Percentiles rank a stretch among this genome's conserved stretches.
These are phyloP conservation scores for Gorsachius goisagi DNA, from an alignment of 2,113 vertebrate genomes.

Conservation along the genomic window DNA sequence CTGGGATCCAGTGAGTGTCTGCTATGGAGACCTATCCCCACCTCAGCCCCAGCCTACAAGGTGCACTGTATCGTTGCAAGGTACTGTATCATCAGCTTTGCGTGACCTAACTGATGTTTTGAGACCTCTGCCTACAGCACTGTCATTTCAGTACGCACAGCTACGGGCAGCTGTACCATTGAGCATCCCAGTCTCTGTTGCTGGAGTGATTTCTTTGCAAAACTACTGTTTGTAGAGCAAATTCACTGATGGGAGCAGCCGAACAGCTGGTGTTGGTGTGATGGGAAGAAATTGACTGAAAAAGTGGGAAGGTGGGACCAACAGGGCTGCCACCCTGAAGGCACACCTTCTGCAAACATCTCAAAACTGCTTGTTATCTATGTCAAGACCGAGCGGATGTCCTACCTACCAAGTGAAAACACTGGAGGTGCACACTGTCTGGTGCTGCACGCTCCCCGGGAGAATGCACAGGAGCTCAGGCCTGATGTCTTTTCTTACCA, in stretches of 20 bases:
- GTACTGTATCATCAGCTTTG: background rate
- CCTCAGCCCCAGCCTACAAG: background rate
- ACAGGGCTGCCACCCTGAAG: background rate
- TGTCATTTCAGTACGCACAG: background rate
- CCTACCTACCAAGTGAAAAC: background rate
- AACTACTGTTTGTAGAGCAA: background rate
- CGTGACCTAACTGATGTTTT: background rate
- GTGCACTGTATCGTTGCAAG: rapidly evolving
- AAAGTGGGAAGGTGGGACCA: background rate
- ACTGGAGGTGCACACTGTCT: background rate
- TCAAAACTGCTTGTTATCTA: background rate
- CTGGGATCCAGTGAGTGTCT: background rate
- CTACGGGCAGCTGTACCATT: background rate
- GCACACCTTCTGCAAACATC: background rate
- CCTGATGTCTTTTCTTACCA: background rate
- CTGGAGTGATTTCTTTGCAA: background rate
- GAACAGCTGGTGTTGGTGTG: background rate
- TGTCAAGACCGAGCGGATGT: background rate
- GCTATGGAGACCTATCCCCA: background rate
- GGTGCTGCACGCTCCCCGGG: background rate
- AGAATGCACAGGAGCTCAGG: background rate
- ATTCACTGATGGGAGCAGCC: background rate
- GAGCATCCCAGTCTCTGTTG: background rate
- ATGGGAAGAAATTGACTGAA: background rate
- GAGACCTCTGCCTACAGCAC: background rate